These are phyloP conservation scores for Tachycineta bicolor DNA, from an alignment of 2,113 vertebrate species.

Conservation along the genomic window DNA sequence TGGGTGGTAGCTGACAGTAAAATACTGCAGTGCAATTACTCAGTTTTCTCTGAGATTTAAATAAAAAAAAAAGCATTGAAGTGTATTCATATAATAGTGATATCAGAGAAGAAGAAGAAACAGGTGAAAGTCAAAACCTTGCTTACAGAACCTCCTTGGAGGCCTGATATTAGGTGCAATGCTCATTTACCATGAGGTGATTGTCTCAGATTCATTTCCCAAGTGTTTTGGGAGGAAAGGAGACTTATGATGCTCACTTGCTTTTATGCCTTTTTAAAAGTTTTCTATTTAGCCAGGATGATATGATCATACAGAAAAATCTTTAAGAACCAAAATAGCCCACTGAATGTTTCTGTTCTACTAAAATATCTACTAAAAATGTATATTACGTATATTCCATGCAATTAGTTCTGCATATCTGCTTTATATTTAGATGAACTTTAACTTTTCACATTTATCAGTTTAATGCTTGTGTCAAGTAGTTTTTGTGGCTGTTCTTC, in stretches of 20 bases:
- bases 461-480: neutral
- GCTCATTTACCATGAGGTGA: neutral
- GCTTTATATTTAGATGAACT: neutral
- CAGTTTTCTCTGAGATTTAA: neutral
- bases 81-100: neutral
- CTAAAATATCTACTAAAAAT: neutral
- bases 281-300: neutral
- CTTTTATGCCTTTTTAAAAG: neutral
- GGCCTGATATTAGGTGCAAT: neutral
- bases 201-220: neutral
- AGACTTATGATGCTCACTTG: neutral
- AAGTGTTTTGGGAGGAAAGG: neutral
- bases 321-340: neutral
- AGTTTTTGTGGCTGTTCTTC: neutral
- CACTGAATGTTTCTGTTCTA: neutral
- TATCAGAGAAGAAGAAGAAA: neutral
- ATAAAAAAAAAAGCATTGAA: neutral
- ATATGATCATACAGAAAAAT: neutral
- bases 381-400: neutral
- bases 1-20: neutral
- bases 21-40: neutral
- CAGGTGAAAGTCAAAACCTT: neutral
- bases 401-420: neutral
- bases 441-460: neutral
- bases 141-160: neutral